These are phyloP conservation scores for Tachysurus fulvidraco DNA, from an alignment of 2,113 vertebrate species.

Conservation along the genomic window DNA sequence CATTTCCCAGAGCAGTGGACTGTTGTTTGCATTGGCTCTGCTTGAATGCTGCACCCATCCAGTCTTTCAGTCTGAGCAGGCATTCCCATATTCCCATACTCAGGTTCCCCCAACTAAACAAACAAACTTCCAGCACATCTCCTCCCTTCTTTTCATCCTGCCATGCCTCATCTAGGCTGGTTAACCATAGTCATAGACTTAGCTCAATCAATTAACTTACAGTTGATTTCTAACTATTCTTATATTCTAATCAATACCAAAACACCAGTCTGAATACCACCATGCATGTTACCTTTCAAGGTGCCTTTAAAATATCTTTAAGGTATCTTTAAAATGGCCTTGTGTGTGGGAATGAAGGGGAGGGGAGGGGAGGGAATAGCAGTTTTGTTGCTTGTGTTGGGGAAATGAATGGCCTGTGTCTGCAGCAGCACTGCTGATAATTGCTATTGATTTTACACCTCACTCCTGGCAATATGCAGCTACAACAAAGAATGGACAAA, in stretches of 20 bases:
- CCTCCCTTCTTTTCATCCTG: background rate
- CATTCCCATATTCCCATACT: constrained; percentile 58
- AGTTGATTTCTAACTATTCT: background rate
- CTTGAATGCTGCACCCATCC: constrained; percentile 44
- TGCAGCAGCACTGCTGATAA: constrained; percentile 52
- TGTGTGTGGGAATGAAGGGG: background rate
- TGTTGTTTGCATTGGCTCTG: constrained; percentile 58
- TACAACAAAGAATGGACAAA: constrained; percentile 34
- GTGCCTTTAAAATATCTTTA: background rate
- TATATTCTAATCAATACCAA: background rate
- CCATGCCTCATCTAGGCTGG: background rate
- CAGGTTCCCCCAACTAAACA: constrained; percentile 52
- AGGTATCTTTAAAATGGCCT: constrained; percentile 18
- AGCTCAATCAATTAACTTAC: background rate
- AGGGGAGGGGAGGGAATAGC: background rate
- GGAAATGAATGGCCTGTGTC: constrained; percentile 56
- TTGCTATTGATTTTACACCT: constrained; percentile 57
- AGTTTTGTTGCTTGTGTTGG: constrained; percentile 37
- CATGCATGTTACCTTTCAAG: constrained; percentile 15
- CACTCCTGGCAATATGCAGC: constrained; percentile 44
- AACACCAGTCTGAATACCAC: background rate
- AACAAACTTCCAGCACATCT: constrained; percentile 25
- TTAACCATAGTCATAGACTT: background rate
- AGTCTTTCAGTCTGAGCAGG: constrained; percentile 39
- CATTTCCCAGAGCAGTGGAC: constrained; percentile 47